These are phyloP conservation scores for Antedon mediterranea DNA, from an alignment of 53 echinoderm and acorn worm species.

Conservation along the genomic window DNA sequence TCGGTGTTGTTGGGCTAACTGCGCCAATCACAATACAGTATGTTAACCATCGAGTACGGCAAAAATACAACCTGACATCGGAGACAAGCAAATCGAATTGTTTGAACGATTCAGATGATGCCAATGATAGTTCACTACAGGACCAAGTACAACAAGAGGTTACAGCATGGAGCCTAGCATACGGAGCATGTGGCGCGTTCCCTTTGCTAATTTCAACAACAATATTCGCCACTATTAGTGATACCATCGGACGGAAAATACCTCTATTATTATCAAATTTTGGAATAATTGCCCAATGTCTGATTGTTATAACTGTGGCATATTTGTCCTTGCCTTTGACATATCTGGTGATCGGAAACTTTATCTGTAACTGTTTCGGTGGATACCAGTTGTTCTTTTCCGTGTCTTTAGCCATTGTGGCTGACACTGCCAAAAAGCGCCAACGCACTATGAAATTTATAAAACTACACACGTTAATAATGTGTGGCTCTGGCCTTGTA, in stretches of 20 bases:
- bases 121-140: neutral
- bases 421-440: slow-evolving; percentile 37
- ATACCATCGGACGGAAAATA: slow-evolving; percentile 21
- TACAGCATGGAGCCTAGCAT: slow-evolving; percentile 14
- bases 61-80: slow-evolving; percentile 17
- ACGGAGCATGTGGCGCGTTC: slow-evolving; percentile 11
- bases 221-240: slow-evolving; percentile 16
- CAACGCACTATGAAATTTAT: slow-evolving; percentile 40
- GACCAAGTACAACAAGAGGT: neutral
- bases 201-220: slow-evolving; percentile 21
- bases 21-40: slow-evolving; percentile 17
- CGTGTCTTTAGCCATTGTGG: slow-evolving; percentile 37
- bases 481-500: slow-evolving; percentile 32
- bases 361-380: slow-evolving; percentile 30
- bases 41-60: slow-evolving; percentile 10
- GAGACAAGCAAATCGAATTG: neutral
- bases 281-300: slow-evolving; percentile 10
- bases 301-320: neutral
- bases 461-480: slow-evolving; percentile 28
- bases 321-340: neutral
- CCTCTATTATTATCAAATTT: slow-evolving; percentile 12
- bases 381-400: slow-evolving; percentile 46
- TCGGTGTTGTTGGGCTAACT: slow-evolving; percentile 21
- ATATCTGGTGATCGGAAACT: neutral
- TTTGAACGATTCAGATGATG: neutral